phyloP scores from a whole-genome alignment of 1,140 invertebrate species.

The Papilio polyxenes region DNA sequence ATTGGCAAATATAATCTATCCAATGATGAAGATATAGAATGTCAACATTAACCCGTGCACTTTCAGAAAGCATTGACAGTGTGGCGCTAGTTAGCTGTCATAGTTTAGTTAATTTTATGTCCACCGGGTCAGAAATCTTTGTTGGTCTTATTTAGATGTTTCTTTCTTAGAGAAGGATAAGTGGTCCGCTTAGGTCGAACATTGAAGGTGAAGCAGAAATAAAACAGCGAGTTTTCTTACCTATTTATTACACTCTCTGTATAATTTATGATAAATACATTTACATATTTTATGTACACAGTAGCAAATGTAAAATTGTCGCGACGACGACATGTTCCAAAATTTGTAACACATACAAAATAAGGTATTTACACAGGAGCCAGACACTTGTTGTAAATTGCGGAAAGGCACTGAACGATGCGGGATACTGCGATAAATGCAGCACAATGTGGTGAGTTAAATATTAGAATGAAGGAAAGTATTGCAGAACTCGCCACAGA shows the following conservation, averaged over 20 bases:
- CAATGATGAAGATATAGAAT: too few species aligned
- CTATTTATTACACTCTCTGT: conserved; percentile 77
- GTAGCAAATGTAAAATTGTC: conserved; percentile 77
- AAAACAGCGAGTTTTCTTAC: conserved; percentile 61
- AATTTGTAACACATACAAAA: conserved; percentile 61
- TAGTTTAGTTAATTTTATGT: too few species aligned
- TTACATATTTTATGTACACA: conserved; percentile 78
- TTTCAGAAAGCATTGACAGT: too few species aligned
- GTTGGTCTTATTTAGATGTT: too few species aligned
- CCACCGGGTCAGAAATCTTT: too few species aligned
- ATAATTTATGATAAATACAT: conserved; percentile 78
- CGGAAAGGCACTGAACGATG: conserved; percentile 44
- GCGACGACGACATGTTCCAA: conserved; percentile 51
- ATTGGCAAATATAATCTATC: too few species aligned
- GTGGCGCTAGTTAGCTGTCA: too few species aligned
- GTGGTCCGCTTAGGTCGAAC: background rate
- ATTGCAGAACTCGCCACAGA: background rate
- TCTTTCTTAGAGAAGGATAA: too few species aligned
- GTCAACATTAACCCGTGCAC: too few species aligned
- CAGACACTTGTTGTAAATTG: conserved; percentile 30
- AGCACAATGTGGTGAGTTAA: background rate
- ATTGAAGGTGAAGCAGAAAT: conserved; percentile 37
- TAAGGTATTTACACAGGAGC: conserved; percentile 66
- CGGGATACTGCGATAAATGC: background rate
- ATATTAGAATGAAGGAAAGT: background rate